phyloP scores from a whole-genome alignment of 2,888 invertebrate species.

The Geotrupes spiniger region DNA sequence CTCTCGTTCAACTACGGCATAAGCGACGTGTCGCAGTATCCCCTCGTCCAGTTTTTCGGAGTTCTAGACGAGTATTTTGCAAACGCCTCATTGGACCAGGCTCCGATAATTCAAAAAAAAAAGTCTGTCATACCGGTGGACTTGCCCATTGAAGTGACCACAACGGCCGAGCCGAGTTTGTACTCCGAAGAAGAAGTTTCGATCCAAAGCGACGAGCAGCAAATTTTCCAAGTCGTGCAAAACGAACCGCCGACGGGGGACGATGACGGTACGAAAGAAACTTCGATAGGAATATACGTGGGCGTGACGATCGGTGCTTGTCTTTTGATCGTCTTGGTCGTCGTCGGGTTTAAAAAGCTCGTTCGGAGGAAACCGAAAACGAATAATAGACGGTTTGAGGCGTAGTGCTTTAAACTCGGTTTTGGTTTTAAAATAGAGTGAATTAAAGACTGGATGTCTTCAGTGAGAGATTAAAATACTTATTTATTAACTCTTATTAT shows the following conservation, averaged over 20 bases:
- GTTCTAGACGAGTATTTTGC: slow-evolving; percentile 57
- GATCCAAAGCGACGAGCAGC: slow-evolving; percentile 11
- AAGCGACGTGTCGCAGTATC: slow-evolving; percentile 53
- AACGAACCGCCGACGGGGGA: not conserved
- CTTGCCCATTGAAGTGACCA: slow-evolving; percentile 19
- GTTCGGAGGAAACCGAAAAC: slow-evolving; percentile 20
- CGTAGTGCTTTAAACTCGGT: no score
- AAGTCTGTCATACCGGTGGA: not conserved
- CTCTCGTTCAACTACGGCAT: slow-evolving; percentile 53
- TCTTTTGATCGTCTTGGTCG: slow-evolving; percentile 12
- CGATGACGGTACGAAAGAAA: not conserved
- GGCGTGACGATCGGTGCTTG: slow-evolving; percentile 20
- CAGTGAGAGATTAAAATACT: no score
- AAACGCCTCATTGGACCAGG: slow-evolving; percentile 43
- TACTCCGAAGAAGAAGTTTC: slow-evolving; percentile 11
- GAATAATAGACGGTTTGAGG: slow-evolving; percentile 29
- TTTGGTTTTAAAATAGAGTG: no score
- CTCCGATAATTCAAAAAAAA: slow-evolving; percentile 2
- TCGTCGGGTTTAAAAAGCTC: slow-evolving; percentile 19
- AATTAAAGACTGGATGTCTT: no score
- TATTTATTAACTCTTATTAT: no score
- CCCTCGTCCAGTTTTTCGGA: slow-evolving; percentile 56
- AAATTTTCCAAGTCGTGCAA: not conserved
- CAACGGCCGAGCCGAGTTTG: no score
- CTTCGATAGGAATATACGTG: slow-evolving; percentile 16